Evolutionary conservation across 1,140 invertebrate species (phyloP).

Genomic region (Bombus confusus): DNA sequence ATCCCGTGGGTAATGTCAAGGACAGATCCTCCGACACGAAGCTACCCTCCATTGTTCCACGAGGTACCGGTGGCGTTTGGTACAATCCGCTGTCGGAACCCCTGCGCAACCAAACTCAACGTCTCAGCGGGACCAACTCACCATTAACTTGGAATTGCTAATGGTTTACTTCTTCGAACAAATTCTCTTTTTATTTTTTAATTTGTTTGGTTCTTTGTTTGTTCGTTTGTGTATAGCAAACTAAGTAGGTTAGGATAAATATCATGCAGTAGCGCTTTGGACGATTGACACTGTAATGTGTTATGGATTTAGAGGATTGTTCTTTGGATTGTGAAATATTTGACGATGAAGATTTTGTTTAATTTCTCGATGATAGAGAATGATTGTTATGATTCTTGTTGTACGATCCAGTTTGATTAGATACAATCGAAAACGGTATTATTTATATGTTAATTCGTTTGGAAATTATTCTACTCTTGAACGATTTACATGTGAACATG

Average conservation of each 20-base stretch:
- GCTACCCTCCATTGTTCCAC: slow-evolving; percentile 83
- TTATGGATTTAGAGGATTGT: too few relatives aligned
- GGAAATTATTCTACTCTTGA: too few relatives aligned
- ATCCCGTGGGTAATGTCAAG: slow-evolving; percentile 78
- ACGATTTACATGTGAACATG: too few relatives aligned
- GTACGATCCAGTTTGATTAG: background rate
- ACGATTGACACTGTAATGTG: background rate
- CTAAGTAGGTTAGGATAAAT: background rate
- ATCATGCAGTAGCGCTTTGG: slow-evolving; percentile 24
- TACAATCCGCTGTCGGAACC: slow-evolving; percentile 84
- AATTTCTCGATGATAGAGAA: background rate
- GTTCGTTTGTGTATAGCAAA: background rate
- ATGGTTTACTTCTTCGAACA: slow-evolving; percentile 38
- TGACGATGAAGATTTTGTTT: too few relatives aligned
- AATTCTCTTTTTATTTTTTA: background rate
- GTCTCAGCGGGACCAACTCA: slow-evolving; percentile 51
- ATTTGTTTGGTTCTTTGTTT: background rate
- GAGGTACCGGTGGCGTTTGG: slow-evolving; percentile 83
- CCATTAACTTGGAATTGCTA: slow-evolving; percentile 43
- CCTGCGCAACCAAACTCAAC: slow-evolving; percentile 74
- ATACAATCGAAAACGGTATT: background rate
- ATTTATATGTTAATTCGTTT: background rate
- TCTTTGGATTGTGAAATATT: background rate
- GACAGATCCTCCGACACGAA: slow-evolving; percentile 84
- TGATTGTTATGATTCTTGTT: background rate